Conservation (phyloP, 2,113 vertebrate species). For the Laticauda laticaudata region DNA sequence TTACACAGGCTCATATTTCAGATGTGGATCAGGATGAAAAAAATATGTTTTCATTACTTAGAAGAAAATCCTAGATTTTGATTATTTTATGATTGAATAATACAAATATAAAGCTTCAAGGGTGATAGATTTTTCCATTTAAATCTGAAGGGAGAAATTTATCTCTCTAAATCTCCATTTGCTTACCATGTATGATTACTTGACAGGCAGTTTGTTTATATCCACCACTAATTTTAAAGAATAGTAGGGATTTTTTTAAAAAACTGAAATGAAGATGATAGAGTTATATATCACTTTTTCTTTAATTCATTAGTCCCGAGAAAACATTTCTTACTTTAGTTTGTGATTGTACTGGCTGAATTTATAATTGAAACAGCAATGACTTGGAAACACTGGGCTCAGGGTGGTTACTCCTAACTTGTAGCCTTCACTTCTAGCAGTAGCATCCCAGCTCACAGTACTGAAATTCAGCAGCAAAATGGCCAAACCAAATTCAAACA, state of each 20-base stretch:
- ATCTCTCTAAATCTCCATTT: background rate
- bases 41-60: background rate
- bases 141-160: background rate
- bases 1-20: background rate
- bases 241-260: background rate
- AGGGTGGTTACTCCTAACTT: background rate
- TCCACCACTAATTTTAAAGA: background rate
- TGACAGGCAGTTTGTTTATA: background rate
- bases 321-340: background rate
- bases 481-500: background rate
- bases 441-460: background rate
- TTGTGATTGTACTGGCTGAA: background rate
- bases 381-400: background rate
- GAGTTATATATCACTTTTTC: background rate
- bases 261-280: background rate
- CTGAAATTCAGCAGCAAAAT: background rate
- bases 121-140: background rate
- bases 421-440: background rate
- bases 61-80: background rate
- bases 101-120: background rate
- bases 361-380: background rate
- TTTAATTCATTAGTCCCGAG: background rate
- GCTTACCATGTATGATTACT: background rate
- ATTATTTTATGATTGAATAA: background rate
- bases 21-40: background rate